These are phyloP conservation scores for Heliopora coerulea DNA, from an alignment of 92 coral and sea anemone species.

Conservation along the genomic window DNA sequence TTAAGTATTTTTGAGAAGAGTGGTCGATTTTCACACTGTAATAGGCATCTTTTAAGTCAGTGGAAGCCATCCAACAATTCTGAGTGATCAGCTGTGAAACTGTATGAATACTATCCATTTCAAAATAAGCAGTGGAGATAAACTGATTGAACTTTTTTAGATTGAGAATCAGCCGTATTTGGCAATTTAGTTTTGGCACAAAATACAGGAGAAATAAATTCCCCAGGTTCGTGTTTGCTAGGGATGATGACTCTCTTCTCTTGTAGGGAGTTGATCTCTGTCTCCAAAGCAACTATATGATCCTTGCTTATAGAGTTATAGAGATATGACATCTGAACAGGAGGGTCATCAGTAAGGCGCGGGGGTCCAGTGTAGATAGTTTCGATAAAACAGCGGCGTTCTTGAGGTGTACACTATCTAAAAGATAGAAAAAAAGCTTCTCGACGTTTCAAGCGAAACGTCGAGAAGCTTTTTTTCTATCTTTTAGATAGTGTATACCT, in stretches of 20 bases:
- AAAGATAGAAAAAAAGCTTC: too few relatives aligned
- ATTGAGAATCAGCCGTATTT: conserved; percentile 49
- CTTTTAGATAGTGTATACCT: too few relatives aligned
- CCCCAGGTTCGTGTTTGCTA: conserved; percentile 37
- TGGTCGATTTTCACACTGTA: conserved; percentile 57
- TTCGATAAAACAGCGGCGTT: too few relatives aligned
- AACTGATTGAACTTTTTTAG: conserved; percentile 48
- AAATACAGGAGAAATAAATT: conserved; percentile 62
- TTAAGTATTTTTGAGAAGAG: conserved; percentile 50
- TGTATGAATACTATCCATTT: conserved; percentile 53
- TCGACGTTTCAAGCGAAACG: too few relatives aligned
- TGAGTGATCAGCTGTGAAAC: conserved; percentile 43
- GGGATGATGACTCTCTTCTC: conserved; percentile 40
- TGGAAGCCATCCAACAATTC: conserved; percentile 60
- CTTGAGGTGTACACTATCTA: too few relatives aligned
- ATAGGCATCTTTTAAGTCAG: conserved; percentile 66
- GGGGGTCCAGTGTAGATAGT: too few relatives aligned
- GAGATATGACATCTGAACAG: too few relatives aligned
- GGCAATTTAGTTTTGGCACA: conserved; percentile 52
- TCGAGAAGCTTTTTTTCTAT: too few relatives aligned
- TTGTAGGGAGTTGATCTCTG: conserved; percentile 11
- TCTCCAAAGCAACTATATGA: conserved; percentile 18
- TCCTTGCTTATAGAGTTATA: conserved; percentile 33
- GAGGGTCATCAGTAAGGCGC: too few relatives aligned
- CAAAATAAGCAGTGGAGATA: conserved; percentile 25